Evolutionary conservation across 1,140 invertebrate genomes (phyloP).

Genomic region (Doryteuthis pealeii): DNA sequence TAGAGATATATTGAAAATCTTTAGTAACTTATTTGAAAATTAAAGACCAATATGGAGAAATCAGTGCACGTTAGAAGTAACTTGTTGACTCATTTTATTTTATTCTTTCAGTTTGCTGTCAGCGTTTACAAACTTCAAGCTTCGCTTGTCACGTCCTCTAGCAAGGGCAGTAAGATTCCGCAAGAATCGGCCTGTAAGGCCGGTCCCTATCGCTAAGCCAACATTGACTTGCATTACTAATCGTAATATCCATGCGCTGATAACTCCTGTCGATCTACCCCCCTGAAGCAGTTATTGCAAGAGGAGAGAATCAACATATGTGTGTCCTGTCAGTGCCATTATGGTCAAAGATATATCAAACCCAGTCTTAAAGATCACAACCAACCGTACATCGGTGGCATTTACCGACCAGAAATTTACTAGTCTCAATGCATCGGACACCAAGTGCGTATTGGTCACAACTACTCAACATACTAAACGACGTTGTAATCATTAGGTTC

Average conservation of each 20-base stretch:
- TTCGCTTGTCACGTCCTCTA: background rate
- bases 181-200: constrained; percentile 8
- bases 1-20: too few relatives aligned
- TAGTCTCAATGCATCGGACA: background rate
- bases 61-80: too few relatives aligned
- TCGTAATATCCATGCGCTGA: background rate
- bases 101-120: background rate
- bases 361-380: constrained; percentile 34
- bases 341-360: constrained; percentile 26
- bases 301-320: constrained; percentile 26
- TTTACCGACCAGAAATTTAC: constrained; percentile 10
- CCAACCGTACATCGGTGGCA: constrained; percentile 33
- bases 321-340: constrained; percentile 1
- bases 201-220: constrained; percentile 10
- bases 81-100: too few relatives aligned
- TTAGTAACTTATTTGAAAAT: too few relatives aligned
- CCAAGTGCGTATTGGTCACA: background rate
- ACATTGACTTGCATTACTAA: constrained; percentile 10
- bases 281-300: constrained; percentile 14
- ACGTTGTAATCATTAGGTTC: background rate
- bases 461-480: background rate
- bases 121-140: background rate
- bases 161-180: constrained; percentile 11
- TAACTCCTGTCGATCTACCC: constrained; percentile 14
- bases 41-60: too few relatives aligned